phyloP scores from a whole-genome alignment of 2,113 vertebrate species.

The Erythrocercus mccallii region DNA sequence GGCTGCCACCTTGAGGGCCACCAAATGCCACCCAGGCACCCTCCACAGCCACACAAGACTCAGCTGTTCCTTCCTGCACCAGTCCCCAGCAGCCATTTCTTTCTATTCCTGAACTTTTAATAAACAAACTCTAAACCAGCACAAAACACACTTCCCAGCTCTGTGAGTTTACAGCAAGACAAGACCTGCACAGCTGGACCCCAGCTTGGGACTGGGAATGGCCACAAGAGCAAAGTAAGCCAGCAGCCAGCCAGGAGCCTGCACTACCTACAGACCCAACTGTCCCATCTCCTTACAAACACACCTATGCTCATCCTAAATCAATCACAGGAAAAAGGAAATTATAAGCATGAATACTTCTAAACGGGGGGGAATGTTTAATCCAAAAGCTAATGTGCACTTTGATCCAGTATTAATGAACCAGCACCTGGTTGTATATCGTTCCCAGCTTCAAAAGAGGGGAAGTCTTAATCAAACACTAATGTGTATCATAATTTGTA shows the following conservation, averaged over 20 bases:
- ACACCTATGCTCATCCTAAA: neutral
- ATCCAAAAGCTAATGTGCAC: conserved; percentile 57
- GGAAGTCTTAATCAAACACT: conserved; percentile 65
- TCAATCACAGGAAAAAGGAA: conserved; percentile 40
- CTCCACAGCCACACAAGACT: neutral
- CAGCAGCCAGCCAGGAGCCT: neutral
- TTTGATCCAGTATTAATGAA: conserved; percentile 68
- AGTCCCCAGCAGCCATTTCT: neutral
- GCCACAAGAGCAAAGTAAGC: neutral
- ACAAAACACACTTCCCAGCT: neutral
- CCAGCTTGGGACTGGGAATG: neutral
- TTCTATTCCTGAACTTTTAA: neutral
- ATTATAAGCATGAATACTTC: conserved; percentile 50
- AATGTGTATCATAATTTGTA: conserved; percentile 66
- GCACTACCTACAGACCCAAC: neutral
- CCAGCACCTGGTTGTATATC: conserved; percentile 44
- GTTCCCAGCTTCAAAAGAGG: conserved; percentile 57
- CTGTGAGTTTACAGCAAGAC: neutral
- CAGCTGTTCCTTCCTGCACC: neutral
- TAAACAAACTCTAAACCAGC: neutral
- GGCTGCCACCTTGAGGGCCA: neutral
- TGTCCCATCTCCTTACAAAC: neutral
- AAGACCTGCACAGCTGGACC: fast-evolving
- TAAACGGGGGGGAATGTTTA: conserved; percentile 53
- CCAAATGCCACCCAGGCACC: neutral